Evolutionary conservation across 2,888 invertebrate genomes (phyloP).

Genomic region (Chironomus riparius): DNA sequence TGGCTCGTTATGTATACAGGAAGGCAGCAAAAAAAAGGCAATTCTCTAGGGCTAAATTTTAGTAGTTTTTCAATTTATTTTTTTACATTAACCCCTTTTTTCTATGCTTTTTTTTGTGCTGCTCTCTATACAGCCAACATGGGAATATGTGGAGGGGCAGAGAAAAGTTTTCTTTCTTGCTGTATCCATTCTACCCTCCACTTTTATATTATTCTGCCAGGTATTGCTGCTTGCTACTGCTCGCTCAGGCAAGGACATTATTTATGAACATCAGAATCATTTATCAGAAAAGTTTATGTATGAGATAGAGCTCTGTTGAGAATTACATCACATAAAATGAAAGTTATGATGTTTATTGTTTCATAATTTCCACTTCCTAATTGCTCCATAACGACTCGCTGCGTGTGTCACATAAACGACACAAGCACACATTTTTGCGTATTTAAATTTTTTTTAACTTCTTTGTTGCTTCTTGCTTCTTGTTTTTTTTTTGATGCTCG

Average conservation of each 20-base stretch:
- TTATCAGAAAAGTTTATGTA: background rate
- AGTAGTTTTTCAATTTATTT: conserved; percentile 10
- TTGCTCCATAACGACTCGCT: background rate
- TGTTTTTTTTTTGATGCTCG: background rate
- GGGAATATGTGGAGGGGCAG: background rate
- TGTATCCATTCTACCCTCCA: background rate
- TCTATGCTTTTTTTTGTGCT: background rate
- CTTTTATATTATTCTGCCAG: background rate
- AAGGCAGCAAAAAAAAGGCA: background rate
- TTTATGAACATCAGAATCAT: conserved; percentile 1
- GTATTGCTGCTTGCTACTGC: too few relatives aligned
- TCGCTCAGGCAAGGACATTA: background rate
- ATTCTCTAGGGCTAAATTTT: conserved; percentile 5
- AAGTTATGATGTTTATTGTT: conserved; percentile 2
- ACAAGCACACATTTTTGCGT: background rate
- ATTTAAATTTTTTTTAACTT: background rate
- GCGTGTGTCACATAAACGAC: conserved; percentile 3
- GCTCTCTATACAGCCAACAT: background rate
- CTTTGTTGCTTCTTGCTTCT: background rate
- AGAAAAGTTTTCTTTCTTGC: background rate
- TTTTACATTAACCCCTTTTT: background rate
- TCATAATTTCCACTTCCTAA: background rate
- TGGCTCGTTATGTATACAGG: background rate
- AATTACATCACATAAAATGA: background rate
- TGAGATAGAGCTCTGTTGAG: background rate